phyloP scores from a whole-genome alignment of 2,797 vertebrate species.

The Neoniphon sammara region DNA sequence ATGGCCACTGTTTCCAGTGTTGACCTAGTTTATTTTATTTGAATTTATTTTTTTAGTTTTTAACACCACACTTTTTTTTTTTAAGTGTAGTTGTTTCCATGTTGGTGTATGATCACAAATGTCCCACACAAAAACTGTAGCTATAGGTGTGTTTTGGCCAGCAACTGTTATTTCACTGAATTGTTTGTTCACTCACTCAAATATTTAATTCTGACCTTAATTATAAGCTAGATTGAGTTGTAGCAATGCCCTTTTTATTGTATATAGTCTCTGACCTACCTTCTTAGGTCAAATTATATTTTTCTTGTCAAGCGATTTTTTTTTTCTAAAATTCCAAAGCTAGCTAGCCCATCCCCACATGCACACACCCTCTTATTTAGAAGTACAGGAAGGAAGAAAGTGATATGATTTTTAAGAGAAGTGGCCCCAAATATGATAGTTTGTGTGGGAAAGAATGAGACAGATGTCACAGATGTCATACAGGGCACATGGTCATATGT shows the following conservation, averaged over 20 bases:
- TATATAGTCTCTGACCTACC: conserved; percentile 2
- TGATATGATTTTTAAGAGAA: conserved; percentile 27
- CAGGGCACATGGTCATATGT: conserved; percentile 11
- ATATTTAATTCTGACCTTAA: conserved; percentile 1
- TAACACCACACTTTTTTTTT: background rate
- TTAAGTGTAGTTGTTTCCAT: background rate
- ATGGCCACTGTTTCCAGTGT: conserved; percentile 1
- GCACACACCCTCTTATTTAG: conserved; percentile 17
- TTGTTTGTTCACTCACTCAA: no score
- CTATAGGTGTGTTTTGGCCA: background rate
- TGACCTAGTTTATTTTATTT: background rate
- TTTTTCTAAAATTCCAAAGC: conserved; percentile 4
- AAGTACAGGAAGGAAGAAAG: conserved; percentile 37
- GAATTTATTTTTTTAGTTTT: no score
- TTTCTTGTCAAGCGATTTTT: background rate
- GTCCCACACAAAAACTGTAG: background rate
- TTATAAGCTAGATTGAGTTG: background rate
- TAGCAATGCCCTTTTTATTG: conserved; percentile 1
- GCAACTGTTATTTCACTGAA: background rate
- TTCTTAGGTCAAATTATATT: conserved; percentile 17
- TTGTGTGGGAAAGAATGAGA: conserved; percentile 5
- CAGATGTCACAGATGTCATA: background rate
- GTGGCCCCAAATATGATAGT: conserved; percentile 16
- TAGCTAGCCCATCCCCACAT: conserved; percentile 13
- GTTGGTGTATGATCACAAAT: background rate